Conservation (phyloP, 2,797 vertebrate genomes). For the Anniella stebbinsi region DNA sequence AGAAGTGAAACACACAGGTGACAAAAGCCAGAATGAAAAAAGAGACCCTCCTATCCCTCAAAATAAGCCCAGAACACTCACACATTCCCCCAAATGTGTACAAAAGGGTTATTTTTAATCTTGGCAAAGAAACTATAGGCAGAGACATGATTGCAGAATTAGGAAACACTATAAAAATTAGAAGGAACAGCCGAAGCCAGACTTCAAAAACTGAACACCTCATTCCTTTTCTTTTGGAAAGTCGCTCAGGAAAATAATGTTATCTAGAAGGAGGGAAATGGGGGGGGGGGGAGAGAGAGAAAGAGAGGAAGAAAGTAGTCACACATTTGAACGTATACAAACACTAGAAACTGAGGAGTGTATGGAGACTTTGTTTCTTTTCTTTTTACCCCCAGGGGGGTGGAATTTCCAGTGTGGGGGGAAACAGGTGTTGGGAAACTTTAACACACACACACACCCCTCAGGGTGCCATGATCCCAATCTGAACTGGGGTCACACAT, state of each 20-base stretch:
- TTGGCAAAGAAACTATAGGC: constrained; percentile 69
- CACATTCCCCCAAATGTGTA: constrained; percentile 43
- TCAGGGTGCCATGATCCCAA: no score
- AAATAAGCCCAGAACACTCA: background rate
- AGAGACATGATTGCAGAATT: constrained; percentile 66
- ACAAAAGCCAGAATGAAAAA: constrained; percentile 17
- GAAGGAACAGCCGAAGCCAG: constrained; percentile 34
- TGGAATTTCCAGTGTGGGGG: no score
- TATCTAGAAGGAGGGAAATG: constrained; percentile 83
- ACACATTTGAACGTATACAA: background rate
- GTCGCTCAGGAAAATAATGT: constrained; percentile 95
- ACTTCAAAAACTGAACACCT: constrained; percentile 51
- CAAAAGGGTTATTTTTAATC: constrained; percentile 78
- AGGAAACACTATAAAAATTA: constrained; percentile 60
- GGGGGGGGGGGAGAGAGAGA: background rate
- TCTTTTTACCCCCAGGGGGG: no score
- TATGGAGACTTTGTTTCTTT: no score
- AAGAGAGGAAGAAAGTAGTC: background rate
- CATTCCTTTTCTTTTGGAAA: constrained; percentile 83
- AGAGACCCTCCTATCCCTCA: no score
- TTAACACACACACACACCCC: no score
- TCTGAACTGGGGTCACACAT: no score
- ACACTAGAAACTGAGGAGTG: background rate
- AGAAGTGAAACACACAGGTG: background rate
- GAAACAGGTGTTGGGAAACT: no score